Evolutionary conservation across 2,113 vertebrate species (phyloP), one percentile per base, ranked within the genome.

Genomic region (Excalfactoria chinensis): DNA sequence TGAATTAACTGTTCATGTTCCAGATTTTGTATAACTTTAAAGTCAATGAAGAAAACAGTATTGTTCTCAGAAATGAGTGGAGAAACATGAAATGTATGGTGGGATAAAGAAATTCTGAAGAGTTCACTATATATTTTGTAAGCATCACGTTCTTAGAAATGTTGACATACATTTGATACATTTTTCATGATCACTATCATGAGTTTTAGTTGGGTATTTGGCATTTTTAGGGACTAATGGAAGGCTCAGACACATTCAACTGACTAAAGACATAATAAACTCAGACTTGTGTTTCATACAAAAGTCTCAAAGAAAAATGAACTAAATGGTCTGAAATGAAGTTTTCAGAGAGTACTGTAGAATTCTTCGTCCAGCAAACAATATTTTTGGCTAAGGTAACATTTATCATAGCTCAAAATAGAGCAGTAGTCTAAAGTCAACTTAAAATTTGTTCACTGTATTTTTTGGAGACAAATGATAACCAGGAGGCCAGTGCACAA

Each of bases 1-100:
- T 73, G 5, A 91, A 23, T 96, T 96, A 95, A 96, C 93, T 70
- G 26, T 88, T 94, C 30, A 28, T 3, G 0, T 48, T 74, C 82
- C 59, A 35, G 35, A 74, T 40, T 51, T 75, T 66, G 6, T 63
- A 22, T 35, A 46, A 70, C 17, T 70, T 28, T 44, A 55, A 77
- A 5, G 8, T 23, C 35, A 63, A 43, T 26, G 37, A 72, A 75
- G 63, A 76, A 79, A 85, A 59, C 8, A 46, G 0, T 21, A 19
- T 32, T 77, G 22, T 43, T 59, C 25, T 15, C 30, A 56, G 11
- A 85, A 85, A 73, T 26, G 62, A 60, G 8, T 30, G 8, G 6
- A 83, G 12, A 76, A 83, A 67, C 3, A 1, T n/a, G 4, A 4
- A 73, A 60, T 49, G 49, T 79, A 41, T 48, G 18, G 20, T 75